Evolutionary conservation across 1,140 invertebrate genomes (phyloP).

Genomic region (Lethrus apterus): DNA sequence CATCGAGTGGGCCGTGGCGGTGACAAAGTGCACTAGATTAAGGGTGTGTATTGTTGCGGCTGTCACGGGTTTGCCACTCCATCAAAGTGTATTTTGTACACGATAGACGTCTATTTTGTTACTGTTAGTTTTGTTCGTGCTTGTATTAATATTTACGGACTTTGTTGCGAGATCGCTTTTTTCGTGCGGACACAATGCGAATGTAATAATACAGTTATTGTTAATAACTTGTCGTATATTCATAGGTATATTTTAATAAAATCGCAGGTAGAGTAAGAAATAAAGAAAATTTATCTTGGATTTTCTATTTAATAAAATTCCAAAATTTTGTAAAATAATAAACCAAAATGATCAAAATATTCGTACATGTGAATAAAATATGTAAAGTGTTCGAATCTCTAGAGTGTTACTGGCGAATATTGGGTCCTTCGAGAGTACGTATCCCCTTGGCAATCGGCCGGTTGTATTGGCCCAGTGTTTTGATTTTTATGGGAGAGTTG

Average conservation of each 20-base stretch:
- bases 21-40: conserved; percentile 34
- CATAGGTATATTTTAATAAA: no score
- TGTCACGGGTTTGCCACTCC: conserved; percentile 29
- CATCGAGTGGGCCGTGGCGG: conserved; percentile 21
- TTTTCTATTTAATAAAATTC: no score
- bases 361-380: background rate
- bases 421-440: background rate
- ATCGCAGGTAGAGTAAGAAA: no score
- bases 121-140: no score
- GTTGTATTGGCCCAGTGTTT: conserved; percentile 9
- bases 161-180: no score
- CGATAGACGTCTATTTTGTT: no score
- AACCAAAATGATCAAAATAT: no score
- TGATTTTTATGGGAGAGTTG: conserved; percentile 14
- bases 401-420: background rate
- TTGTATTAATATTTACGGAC: no score
- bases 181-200: background rate
- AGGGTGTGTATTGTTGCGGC: conserved; percentile 27
- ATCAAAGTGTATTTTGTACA: conserved; percentile 17
- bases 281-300: no score
- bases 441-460: background rate
- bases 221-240: background rate
- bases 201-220: conserved; percentile 1
- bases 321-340: no score
- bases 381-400: background rate